These are phyloP conservation scores for Megalonaias nervosa DNA, from an alignment of 1,140 invertebrate genomes.

Conservation along the genomic window DNA sequence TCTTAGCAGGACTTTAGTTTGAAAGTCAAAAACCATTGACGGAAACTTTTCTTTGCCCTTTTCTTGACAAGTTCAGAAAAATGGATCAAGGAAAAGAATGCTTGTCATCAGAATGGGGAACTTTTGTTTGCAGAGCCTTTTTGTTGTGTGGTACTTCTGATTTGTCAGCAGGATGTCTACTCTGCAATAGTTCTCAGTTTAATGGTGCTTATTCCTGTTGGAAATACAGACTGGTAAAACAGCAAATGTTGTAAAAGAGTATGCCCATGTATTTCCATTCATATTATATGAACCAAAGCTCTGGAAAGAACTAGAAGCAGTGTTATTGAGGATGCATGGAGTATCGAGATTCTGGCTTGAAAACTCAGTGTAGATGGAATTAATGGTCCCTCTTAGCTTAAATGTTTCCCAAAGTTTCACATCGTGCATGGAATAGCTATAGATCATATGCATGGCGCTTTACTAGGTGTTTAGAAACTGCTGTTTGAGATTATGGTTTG, in stretches of 20 bases:
- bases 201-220: conserved; percentile 35
- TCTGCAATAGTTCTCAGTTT: conserved; percentile 36
- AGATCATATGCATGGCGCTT: background rate
- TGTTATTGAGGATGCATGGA: conserved; percentile 18
- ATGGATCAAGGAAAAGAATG: conserved; percentile 14
- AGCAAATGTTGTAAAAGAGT: conserved; percentile 35
- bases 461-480: conserved; percentile 30
- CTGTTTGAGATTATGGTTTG: conserved; percentile 34
- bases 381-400: conserved; percentile 23
- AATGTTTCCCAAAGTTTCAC: background rate
- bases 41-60: conserved; percentile 28
- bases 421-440: background rate
- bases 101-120: background rate
- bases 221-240: conserved; percentile 33
- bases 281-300: conserved; percentile 6
- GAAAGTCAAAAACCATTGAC: conserved; percentile 27
- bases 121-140: conserved; percentile 23
- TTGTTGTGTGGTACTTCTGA: conserved; percentile 37
- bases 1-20: conserved; percentile 34
- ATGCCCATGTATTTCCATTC: conserved; percentile 25
- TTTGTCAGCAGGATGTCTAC: conserved; percentile 29
- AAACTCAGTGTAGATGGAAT: conserved; percentile 22
- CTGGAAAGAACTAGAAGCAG: conserved; percentile 15
- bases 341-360: background rate
- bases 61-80: conserved; percentile 16